Base-by-base conservation (phyloP, 2,888 invertebrate species). In the Schizaphis graminum region DNA sequence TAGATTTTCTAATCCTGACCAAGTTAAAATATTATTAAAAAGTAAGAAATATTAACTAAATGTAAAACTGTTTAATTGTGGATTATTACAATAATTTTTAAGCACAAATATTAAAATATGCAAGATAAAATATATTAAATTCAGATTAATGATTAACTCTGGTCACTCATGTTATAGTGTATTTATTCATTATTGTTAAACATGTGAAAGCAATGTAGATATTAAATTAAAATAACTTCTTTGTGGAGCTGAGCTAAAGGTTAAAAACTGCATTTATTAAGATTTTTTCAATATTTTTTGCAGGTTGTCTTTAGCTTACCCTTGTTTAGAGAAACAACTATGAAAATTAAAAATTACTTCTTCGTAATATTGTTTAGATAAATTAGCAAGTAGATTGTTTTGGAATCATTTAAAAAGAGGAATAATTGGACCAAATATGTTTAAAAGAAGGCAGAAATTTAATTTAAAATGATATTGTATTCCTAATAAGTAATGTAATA, bases 1-100 rank as follows among this genome's bases (percentile, higher is more conserved):
- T 95, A 96, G 96, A 95, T 97, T 97, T 95, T 96, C 96, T 26
- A 96, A 96, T 95, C 96, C 97, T 0, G 98, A 98, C 95, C 97
- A 97, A 95, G 97, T 98, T 95, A 97, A 98, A 95, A 97, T 97
- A 95, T 97, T 98, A 95, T 96, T 98, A 95, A 98, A 98, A 96
- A 98, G 98, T 96, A 95, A 95, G 96, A 94, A 28, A n/a, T n/a
- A n/a, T 3, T 35, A 57, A 61, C 61, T 61, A 61, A 28, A 61
- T 28, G 11, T 11, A 28, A 16, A 77, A 77, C 21, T 77, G 21
- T 35, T 77, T 21, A 3, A 35, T 21, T 21, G 35, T 35, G 21
- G 8, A 24, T 35, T 77, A 77, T 77, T 77, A 35, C 7, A 21
- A 77, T 10, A 21, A 77, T 35, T 77, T 77, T 35, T 77, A 77